Base-by-base conservation (phyloP, 2,113 vertebrate species). In the Enhydra lutris region DNA sequence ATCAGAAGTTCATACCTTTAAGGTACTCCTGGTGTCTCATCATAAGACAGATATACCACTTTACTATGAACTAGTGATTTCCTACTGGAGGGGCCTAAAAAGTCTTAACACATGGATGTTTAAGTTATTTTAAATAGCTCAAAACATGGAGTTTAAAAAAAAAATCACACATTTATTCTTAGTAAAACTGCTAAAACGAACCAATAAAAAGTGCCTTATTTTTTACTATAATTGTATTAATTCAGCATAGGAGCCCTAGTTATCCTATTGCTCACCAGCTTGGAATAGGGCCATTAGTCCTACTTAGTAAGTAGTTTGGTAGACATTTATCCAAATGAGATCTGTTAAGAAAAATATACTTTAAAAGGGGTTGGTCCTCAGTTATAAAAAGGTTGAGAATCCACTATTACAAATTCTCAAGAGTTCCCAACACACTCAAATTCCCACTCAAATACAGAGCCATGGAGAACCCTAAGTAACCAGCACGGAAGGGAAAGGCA, bases 71-170 rank as follows among this genome's bases (percentile, higher is more conserved):
- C 31, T 89, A 79, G 63, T 71, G 31, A 76, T 50, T 79, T 81
- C 74, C 45, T 45, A 84, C 14, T 8, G 6, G 15, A 61, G 39
- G 26, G n/a, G 4, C 18, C 71, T 89, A 89, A 63, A 89, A 69
- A 95, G 21, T 80, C 71, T 80, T 92, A 55, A 93, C 11, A 57
- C 7, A n/a, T 26, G 29, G n/a, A 80, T 89, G 90, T 39, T 7
- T 59, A 57, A 45, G 67, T 82, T 85, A 61, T 85, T 79, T 88
- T 57, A 94, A 85, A 96, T 84, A 95, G 63, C 52, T 97, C 71
- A 81, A 89, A 95, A 89, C 36, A 88, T 24, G 59, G 26, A 83
- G 12, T 85, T 85, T 89, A 94, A 91, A 52, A n/a, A 1, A 93
- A 94, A 91, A 55, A 34, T 1, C 71, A 7, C 71, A 92, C 39